Base-by-base conservation (phyloP, 2,797 vertebrate genomes). In the Petrocephalus schoutedeni region DNA sequence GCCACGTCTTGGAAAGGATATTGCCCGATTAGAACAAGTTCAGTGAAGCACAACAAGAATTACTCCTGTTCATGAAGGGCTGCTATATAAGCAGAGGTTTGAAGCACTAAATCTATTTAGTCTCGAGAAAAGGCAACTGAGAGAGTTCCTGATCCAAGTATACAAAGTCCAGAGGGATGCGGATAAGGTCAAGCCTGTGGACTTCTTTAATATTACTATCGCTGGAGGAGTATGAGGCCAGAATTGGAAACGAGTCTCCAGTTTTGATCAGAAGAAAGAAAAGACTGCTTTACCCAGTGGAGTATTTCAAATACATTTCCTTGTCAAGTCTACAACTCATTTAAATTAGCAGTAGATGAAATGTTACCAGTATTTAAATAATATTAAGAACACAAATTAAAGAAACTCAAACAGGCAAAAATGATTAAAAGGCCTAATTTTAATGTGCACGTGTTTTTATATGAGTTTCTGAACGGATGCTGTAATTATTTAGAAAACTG, bases 51-150 rank as follows among this genome's bases (percentile, higher is more conserved):
- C 49, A 84, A 28, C 45, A 23, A 54, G n/a, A 51, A 84, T 84
- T 84, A 84, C 8, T 54, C n/a, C 45, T 84, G 49, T 54, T 84
- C 49, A 21, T 54, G n/a, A 54, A 84, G 51, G 49, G 19, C 51
- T 49, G 19, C 49, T 12, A 21, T 5, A 21, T n/a, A 54, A 1
- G 7, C 14, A 82, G 19, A 21, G 80, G n/a, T 8, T 53, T 21
- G 80, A 83, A 83, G 41, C 49, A 83, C 45, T 84, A 84, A 84
- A 54, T 54, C 80, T 54, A 84, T 84, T 54, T 84, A 23, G 80
- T 84, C 80, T 84, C 19, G 19, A 84, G 45, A 54, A 84, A 83
- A 84, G 80, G 51, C n/a, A 49, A 19, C 49, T 21, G 21, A 28
- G 80, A 54, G 80, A 4, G n/a, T 49, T 14, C 9, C 45, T 84